Percentiles rank a stretch among this genome's conserved stretches.
phyloP scores from a whole-genome alignment of 2,888 invertebrate genomes.

The Macrophya annulata region DNA sequence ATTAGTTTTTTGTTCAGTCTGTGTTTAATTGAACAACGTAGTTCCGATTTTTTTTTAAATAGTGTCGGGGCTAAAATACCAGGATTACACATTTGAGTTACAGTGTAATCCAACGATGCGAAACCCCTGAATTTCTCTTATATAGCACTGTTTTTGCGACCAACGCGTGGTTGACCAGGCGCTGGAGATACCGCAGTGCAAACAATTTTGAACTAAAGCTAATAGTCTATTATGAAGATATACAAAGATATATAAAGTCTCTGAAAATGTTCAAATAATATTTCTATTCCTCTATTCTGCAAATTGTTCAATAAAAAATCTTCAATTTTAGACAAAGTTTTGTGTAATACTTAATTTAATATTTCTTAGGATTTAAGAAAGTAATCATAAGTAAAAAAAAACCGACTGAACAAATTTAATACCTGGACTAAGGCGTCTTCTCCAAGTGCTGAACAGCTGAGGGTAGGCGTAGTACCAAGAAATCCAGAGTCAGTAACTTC shows the following conservation, averaged over 20 bases:
- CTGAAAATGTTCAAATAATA: neutral
- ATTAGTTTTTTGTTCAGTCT: neutral
- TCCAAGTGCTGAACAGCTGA: slow-evolving; percentile 98
- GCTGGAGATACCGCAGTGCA: slow-evolving; percentile 79
- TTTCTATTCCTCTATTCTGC: neutral
- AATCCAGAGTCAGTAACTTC: slow-evolving; percentile 99
- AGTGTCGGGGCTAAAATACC: slow-evolving; percentile 73
- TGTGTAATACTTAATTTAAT: neutral
- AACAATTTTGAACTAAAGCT: slow-evolving; percentile 35
- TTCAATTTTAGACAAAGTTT: neutral
- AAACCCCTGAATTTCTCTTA: slow-evolving; percentile 66
- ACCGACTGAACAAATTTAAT: slow-evolving; percentile 53
- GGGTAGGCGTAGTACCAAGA: slow-evolving; percentile 98
- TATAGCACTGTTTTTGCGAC: slow-evolving; percentile 76
- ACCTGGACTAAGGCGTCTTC: slow-evolving; percentile 99
- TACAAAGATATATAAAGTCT: too few species aligned
- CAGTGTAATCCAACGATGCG: slow-evolving; percentile 76
- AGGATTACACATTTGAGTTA: slow-evolving; percentile 69
- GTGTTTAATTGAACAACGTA: neutral
- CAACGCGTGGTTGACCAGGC: slow-evolving; percentile 75
- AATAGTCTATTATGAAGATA: neutral
- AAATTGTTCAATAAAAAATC: neutral
- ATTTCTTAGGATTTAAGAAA: neutral
- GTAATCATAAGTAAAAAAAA: neutral
- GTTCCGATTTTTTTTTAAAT: neutral